Conservation (phyloP, 1,140 invertebrate genomes). For the Pseudobourletiella spinata region DNA sequence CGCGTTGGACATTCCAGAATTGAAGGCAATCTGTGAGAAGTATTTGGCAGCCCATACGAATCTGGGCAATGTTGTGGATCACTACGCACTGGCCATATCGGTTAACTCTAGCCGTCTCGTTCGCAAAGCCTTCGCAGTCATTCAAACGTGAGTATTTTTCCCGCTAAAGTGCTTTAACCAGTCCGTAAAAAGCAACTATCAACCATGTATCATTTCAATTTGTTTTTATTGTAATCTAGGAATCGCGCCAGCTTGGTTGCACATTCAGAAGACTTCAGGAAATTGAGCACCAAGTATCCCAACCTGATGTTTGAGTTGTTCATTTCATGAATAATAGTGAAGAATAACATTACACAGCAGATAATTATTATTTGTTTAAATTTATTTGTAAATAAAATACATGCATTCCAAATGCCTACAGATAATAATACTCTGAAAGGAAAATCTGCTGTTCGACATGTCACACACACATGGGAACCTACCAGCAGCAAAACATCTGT, state of each 20-base stretch:
- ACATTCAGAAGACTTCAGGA: slow-evolving; percentile 12
- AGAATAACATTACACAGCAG: too few species aligned
- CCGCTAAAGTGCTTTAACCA: too few species aligned
- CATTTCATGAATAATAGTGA: too few species aligned
- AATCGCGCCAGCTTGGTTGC: slow-evolving; percentile 17
- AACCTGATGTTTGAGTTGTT: slow-evolving; percentile 26
- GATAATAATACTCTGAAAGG: too few species aligned
- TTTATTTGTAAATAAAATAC: too few species aligned
- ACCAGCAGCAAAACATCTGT: too few species aligned
- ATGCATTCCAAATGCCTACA: too few species aligned
- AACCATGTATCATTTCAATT: neutral
- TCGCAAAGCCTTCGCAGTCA: slow-evolving; percentile 12
- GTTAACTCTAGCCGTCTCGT: neutral
- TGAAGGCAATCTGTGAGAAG: slow-evolving; percentile 14
- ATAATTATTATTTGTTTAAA: too few species aligned
- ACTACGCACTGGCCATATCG: slow-evolving; percentile 12
- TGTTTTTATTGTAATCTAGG: slow-evolving; percentile 10
- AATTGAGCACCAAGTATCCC: slow-evolving; percentile 8
- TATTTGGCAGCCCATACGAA: neutral
- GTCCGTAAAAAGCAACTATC: too few species aligned
- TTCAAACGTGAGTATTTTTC: slow-evolving; percentile 16
- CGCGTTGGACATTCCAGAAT: slow-evolving; percentile 2
- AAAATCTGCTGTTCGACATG: too few species aligned
- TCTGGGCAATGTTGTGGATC: slow-evolving; percentile 14
- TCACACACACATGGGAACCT: too few species aligned